phyloP scores from a whole-genome alignment of 2,113 vertebrate genomes.

The Psilopsiagon aurifrons region DNA sequence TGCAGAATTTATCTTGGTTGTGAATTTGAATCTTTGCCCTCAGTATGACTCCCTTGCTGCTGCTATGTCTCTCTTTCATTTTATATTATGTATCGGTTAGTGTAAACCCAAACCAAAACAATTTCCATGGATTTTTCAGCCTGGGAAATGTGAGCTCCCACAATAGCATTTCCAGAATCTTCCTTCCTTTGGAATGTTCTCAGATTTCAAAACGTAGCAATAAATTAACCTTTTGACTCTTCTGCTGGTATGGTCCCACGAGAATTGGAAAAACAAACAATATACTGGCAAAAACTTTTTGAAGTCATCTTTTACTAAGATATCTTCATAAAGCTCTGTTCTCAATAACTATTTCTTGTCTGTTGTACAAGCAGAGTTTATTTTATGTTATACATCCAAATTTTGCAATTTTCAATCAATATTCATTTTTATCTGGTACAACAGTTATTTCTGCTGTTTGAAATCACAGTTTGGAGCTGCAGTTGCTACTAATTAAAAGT shows the following conservation, averaged over 20 bases:
- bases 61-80: not conserved
- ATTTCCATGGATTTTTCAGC: not conserved
- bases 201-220: constrained; percentile 61
- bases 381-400: not conserved
- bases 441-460: not conserved
- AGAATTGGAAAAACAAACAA: constrained; percentile 50
- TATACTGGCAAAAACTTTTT: not conserved
- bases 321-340: not conserved
- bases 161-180: constrained; percentile 25
- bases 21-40: not conserved
- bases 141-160: constrained; percentile 50
- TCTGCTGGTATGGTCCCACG: constrained; percentile 45
- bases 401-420: not conserved
- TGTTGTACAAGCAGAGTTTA: not conserved
- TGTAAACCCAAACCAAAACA: constrained; percentile 8
- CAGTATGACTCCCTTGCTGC: not conserved
- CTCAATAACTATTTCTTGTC: not conserved
- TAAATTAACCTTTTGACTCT: constrained; percentile 65
- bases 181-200: constrained; percentile 66
- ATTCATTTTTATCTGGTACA: not conserved
- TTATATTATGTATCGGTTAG: not conserved
- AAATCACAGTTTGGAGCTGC: not conserved
- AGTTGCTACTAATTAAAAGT: not conserved
- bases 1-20: not conserved
- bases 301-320: not conserved